phyloP scores from a whole-genome alignment of 1,140 invertebrate genomes.

The Vanessa atalanta region DNA sequence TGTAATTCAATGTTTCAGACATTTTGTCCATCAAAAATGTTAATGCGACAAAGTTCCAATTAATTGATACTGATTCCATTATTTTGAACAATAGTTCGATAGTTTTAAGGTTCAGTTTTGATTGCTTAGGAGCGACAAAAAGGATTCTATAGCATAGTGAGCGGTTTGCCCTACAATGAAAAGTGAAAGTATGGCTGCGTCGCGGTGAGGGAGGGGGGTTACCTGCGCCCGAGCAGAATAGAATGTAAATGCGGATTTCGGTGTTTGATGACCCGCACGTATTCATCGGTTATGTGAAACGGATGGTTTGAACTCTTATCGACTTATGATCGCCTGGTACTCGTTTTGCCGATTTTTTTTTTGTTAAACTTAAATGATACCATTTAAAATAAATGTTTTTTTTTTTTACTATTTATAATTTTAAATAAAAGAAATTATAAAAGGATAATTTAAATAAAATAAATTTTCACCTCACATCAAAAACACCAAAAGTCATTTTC shows the following conservation, averaged over 20 bases:
- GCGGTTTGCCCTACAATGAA: conserved; percentile 72
- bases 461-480: no score
- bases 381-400: no score
- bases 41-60: conserved; percentile 56
- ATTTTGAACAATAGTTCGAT: conserved; percentile 36
- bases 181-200: conserved; percentile 72
- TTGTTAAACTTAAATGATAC: not conserved
- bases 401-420: no score
- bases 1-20: conserved; percentile 43
- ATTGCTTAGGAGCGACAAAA: conserved; percentile 1
- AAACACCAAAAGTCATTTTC: not conserved
- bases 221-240: conserved; percentile 58
- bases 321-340: conserved; percentile 34
- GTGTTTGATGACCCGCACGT: conserved; percentile 70
- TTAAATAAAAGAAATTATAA: no score
- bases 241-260: conserved; percentile 74
- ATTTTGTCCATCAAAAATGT: conserved; percentile 46
- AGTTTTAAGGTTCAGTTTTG: conserved; percentile 31
- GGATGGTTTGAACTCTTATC: conserved; percentile 19
- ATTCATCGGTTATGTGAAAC: conserved; percentile 36
- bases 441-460: no score
- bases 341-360: conserved; percentile 27
- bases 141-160: conserved; percentile 45
- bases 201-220: conserved; percentile 49
- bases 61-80: not conserved